Evolutionary conservation across 2,888 invertebrate species (phyloP).

Genomic region (Cremastinae sp.): DNA sequence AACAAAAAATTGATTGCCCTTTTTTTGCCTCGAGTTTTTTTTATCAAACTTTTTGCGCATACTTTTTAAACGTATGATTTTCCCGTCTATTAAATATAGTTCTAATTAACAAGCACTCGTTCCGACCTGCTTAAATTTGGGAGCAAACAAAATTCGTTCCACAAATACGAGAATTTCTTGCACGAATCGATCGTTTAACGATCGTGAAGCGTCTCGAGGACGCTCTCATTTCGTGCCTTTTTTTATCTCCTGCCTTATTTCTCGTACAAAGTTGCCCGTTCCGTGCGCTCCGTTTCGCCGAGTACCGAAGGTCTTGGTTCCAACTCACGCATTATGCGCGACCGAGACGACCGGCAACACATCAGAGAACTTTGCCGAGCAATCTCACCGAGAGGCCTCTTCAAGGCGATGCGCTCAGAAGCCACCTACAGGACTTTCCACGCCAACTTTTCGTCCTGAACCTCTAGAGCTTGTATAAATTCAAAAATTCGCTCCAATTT

Average conservation of each 20-base stretch:
- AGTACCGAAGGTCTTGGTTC: slow-evolving; percentile 58
- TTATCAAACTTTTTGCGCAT: too few species aligned
- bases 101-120: slow-evolving; percentile 12
- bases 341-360: slow-evolving; percentile 57
- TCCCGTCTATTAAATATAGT: not conserved
- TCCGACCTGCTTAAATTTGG: slow-evolving; percentile 31
- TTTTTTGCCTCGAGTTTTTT: not conserved
- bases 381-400: slow-evolving; percentile 58
- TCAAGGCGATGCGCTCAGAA: slow-evolving; percentile 67
- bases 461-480: too few species aligned
- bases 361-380: slow-evolving; percentile 45
- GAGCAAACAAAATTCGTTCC: slow-evolving; percentile 33
- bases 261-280: slow-evolving; percentile 40
- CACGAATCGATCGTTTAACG: slow-evolving; percentile 50
- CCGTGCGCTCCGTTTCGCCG: slow-evolving; percentile 36
- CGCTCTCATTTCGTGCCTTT: slow-evolving; percentile 45
- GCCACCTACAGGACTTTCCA: slow-evolving; percentile 40
- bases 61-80: not conserved
- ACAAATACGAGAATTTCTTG: slow-evolving; percentile 39
- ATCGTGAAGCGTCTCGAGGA: slow-evolving; percentile 63
- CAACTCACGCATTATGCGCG: slow-evolving; percentile 26
- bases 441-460: slow-evolving; percentile 43
- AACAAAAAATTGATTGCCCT: slow-evolving; percentile 1
- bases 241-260: slow-evolving; percentile 1
- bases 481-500: not conserved